phyloP scores from a whole-genome alignment of 2,797 vertebrate genomes.

The Sebastes kiyomatsui region DNA sequence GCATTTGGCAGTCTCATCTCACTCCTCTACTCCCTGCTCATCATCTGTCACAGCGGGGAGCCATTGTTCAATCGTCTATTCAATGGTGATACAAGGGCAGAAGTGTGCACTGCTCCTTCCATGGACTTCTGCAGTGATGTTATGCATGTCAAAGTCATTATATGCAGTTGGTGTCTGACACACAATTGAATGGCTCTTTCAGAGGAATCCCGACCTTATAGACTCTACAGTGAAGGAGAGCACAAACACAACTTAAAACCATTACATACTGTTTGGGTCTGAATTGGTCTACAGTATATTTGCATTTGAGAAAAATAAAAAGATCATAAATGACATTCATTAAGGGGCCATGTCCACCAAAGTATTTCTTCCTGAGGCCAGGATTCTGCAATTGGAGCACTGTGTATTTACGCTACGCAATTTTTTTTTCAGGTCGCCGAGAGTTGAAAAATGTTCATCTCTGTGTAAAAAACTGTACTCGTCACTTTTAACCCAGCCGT shows the following conservation, averaged over 20 bases:
- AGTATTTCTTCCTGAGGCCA: neutral
- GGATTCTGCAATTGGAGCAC: too few species aligned
- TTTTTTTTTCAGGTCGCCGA: too few species aligned
- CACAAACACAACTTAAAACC: neutral
- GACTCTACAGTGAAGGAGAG: neutral
- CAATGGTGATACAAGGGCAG: conserved; percentile 10
- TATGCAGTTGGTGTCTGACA: neutral
- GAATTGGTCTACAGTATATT: neutral
- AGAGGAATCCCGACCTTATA: neutral
- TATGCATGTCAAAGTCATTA: neutral
- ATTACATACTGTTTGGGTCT: neutral
- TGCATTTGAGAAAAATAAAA: neutral
- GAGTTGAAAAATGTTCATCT: too few species aligned
- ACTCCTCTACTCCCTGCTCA: conserved; percentile 9
- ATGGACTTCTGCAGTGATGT: neutral
- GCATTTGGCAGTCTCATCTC: neutral
- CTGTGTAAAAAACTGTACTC: too few species aligned
- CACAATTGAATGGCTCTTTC: neutral
- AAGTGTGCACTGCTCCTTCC: neutral
- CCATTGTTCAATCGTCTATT: conserved; percentile 33
- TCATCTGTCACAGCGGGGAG: conserved; percentile 22
- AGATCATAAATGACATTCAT: neutral
- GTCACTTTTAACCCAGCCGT: too few species aligned
- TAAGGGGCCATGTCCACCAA: neutral
- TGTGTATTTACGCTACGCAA: too few species aligned